Conservation (phyloP, 2,113 vertebrate species). For the Triplophysa siluroides region DNA sequence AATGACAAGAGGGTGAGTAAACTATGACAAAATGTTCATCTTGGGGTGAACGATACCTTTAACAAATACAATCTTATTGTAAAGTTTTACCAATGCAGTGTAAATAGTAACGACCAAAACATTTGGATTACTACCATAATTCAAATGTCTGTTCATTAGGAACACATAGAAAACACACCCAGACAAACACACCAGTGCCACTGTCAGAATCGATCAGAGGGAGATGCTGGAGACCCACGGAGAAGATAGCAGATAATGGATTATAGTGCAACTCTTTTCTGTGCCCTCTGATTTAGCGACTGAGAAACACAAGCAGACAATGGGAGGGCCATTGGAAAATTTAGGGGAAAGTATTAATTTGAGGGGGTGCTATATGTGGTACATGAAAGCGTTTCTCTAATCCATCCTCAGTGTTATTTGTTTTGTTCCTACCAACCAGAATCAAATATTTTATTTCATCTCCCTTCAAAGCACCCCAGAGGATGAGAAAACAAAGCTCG, state of each 20-base stretch:
- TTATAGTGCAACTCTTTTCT: conserved; percentile 41
- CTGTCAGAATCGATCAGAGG: conserved; percentile 54
- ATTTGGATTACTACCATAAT: no score
- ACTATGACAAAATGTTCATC: no score
- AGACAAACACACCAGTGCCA: conserved; percentile 14
- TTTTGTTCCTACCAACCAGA: conserved; percentile 28
- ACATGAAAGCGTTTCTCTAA: conserved; percentile 30
- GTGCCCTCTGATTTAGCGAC: conserved; percentile 8
- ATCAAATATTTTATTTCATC: conserved; percentile 52
- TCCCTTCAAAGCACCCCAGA: conserved; percentile 24
- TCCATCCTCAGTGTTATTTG: conserved; percentile 31
- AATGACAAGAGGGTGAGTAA: no score
- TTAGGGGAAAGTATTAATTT: conserved; percentile 18
- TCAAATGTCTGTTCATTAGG: no score
- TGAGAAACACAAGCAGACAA: conserved; percentile 34
- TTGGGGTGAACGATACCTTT: no score
- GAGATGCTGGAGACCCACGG: conserved; percentile 35
- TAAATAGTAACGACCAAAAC: no score
- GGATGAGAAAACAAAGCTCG: neutral
- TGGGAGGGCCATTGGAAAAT: conserved; percentile 24
- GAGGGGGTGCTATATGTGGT: neutral
- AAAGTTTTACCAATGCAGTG: no score
- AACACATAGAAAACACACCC: conserved; percentile 11
- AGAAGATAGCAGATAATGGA: conserved; percentile 55
- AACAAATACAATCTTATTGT: no score